phyloP scores from a whole-genome alignment of 2,797 vertebrate genomes.

The Parotocinclus haroldoi region DNA sequence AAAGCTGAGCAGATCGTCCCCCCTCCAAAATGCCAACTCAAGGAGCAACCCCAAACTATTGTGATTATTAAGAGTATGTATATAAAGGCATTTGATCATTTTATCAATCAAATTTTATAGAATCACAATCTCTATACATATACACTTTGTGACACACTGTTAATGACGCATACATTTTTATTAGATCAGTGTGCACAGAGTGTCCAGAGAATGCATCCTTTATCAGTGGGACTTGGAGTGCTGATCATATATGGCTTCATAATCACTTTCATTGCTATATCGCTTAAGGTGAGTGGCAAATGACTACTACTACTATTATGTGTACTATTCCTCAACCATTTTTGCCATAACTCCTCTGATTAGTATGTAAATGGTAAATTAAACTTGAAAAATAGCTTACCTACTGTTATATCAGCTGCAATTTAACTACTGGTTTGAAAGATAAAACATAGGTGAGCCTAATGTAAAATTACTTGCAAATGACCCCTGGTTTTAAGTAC shows the following conservation, averaged over 20 bases:
- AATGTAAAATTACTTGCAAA: too few relatives aligned
- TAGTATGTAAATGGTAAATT: too few relatives aligned
- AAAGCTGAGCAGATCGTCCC: slow-evolving; percentile 9
- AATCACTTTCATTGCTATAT: slow-evolving; percentile 32
- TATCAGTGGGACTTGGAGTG: not conserved
- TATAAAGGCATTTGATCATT: not conserved
- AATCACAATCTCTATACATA: not conserved
- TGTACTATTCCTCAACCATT: too few relatives aligned
- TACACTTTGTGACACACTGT: not conserved
- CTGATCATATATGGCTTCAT: slow-evolving; percentile 44
- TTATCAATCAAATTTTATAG: too few relatives aligned
- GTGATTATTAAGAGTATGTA: slow-evolving; percentile 32
- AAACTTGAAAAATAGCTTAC: too few relatives aligned
- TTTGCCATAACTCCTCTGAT: too few relatives aligned
- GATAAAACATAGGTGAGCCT: too few relatives aligned
- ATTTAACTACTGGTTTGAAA: too few relatives aligned
- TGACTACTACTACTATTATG: not conserved
- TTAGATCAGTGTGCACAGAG: not conserved
- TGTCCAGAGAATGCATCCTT: accelerated
- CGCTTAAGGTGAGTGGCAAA: slow-evolving; percentile 53
- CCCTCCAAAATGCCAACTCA: slow-evolving; percentile 34
- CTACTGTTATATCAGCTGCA: too few relatives aligned
- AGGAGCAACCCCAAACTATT: not conserved
- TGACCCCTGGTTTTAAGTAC: too few relatives aligned
- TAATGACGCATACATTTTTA: not conserved